phyloP scores from a whole-genome alignment of 2,888 invertebrate species.

The Salticus scenicus region DNA sequence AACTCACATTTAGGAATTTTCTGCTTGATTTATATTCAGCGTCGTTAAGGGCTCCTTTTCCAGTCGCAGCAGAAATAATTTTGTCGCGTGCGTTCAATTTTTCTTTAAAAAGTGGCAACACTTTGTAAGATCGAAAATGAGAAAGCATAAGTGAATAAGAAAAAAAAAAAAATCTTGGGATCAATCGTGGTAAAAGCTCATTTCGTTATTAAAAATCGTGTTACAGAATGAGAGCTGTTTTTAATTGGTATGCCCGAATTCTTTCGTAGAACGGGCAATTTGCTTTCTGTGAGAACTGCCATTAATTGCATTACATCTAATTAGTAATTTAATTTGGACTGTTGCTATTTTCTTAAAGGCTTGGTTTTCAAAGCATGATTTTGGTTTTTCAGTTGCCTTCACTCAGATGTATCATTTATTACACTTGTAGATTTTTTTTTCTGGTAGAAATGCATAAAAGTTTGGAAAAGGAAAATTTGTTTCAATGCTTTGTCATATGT shows the following conservation, averaged over 20 bases:
- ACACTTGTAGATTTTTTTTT: too few species aligned
- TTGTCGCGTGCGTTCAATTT: conserved; percentile 38
- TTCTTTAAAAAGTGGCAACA: conserved; percentile 22
- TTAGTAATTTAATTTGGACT: conserved; percentile 61
- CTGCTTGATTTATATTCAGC: conserved; percentile 54
- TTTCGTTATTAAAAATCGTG: conserved; percentile 57
- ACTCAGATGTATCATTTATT: not conserved
- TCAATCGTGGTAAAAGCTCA: conserved; percentile 55
- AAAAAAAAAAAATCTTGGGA: conserved; percentile 16
- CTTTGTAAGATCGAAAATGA: not conserved
- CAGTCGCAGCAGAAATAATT: conserved; percentile 46
- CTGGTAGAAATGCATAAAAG: too few species aligned
- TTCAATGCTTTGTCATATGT: too few species aligned
- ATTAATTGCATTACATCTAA: conserved; percentile 44
- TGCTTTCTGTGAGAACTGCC: conserved; percentile 21
- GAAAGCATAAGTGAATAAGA: not conserved
- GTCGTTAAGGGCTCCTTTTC: conserved; percentile 33
- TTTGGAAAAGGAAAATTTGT: too few species aligned
- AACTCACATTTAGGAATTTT: conserved; percentile 27
- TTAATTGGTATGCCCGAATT: conserved; percentile 47
- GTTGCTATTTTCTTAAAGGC: not conserved
- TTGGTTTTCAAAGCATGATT: not conserved
- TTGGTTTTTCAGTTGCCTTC: not conserved
- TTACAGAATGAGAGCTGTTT: conserved; percentile 44
- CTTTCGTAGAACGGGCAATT: conserved; percentile 27